A percentile compares a stretch with the other conserved stretches of the same genome.
These are phyloP conservation scores for Latrodectus hesperus DNA, from an alignment of 2,888 invertebrate genomes.

Conservation along the genomic window DNA sequence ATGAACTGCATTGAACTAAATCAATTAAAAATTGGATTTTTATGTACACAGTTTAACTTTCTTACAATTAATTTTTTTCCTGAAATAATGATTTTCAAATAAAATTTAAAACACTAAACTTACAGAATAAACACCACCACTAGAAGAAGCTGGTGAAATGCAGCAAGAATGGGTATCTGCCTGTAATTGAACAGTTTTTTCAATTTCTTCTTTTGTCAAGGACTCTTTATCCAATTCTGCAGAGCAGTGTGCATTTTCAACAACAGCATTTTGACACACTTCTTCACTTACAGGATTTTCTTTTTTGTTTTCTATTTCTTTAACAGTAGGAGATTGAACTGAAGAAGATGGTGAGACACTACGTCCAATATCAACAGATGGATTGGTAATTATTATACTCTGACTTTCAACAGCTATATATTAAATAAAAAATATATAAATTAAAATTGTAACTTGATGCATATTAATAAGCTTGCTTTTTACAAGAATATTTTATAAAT, in stretches of 20 bases:
- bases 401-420: constrained; percentile 71
- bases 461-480: background rate
- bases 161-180: constrained; percentile 80
- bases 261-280: background rate
- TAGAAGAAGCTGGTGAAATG: constrained; percentile 91
- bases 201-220: background rate
- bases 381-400: constrained; percentile 75
- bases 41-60: no score
- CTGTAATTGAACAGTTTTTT: constrained; percentile 1
- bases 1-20: no score
- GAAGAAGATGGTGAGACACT: constrained; percentile 6
- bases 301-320: background rate
- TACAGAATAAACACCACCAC: constrained; percentile 91
- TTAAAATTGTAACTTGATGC: background rate
- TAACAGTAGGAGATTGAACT: background rate
- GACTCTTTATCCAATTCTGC: background rate
- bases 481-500: background rate
- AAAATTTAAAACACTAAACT: no score
- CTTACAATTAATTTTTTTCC: no score
- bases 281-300: background rate
- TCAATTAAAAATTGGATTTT: no score
- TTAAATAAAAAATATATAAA: background rate
- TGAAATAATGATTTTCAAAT: no score
- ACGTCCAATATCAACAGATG: constrained; percentile 74
- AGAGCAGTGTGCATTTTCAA: background rate